Evolutionary conservation across 2,113 vertebrate species (phyloP), one percentile per base, ranked within the genome.

Genomic region (Malurus melanocephalus): DNA sequence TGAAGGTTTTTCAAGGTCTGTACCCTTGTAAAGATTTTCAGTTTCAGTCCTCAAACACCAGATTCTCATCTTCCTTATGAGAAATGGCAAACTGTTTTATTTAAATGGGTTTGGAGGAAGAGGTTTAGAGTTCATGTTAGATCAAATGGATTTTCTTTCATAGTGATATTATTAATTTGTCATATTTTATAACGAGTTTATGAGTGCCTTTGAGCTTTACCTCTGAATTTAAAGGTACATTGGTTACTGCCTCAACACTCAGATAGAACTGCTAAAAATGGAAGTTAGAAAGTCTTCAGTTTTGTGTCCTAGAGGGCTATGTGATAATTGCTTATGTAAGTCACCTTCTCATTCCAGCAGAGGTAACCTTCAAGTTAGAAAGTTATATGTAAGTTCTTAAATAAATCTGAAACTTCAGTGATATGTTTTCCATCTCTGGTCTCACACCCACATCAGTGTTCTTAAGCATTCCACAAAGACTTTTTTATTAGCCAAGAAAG

Each of bases 301-400:
- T 94, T 76, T 85, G 80, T 95, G 66, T 95, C 95, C 94, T 96
- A 81, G 87, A 95, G 93, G 87, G 74, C 64, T 92, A 42, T 82
- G 67, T 85, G 69, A 61, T 94, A 92, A 94, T 94, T 95, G 74
- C 87, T 90, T 94, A 48, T 88, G 42, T 89, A 96, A 95, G 85
- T 92, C 83, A 89, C 90, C 87, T 85, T 91, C 89, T 93, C 79
- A 83, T 94, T 95, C 77, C 72, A 73, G 72, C 65, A 92, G 80
- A 92, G 43, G 71, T 94, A 94, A 94, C 71, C 65, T 95, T 92
- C 1, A 0, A 91, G 74, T 89, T 88, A 88, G 67, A 68, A 94
- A 96, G 80, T 94, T 96, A 72, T 65, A 73, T 75, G 15, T 69
- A 91, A 93, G 74, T 91, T 93, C 77, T 91, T 72, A 93, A 92